Conservation (phyloP, 2,888 invertebrate genomes). For the Rutpela maculata region DNA sequence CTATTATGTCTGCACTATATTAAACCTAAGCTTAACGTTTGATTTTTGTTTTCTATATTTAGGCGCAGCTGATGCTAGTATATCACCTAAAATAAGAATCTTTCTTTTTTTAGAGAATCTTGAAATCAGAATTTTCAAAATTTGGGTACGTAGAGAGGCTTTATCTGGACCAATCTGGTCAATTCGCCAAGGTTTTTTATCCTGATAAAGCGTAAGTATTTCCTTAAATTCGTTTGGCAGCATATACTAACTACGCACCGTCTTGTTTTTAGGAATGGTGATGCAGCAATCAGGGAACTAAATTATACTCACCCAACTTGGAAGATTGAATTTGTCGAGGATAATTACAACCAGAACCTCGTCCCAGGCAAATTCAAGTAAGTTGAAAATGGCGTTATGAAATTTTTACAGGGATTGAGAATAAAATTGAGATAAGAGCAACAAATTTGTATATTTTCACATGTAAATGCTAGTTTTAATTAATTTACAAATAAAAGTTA, state of each 20-base stretch:
- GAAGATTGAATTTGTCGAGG: background rate
- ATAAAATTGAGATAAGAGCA: no score
- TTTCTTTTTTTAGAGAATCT: constrained; percentile 46
- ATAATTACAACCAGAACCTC: constrained; percentile 4
- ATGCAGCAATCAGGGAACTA: background rate
- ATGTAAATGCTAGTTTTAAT: no score
- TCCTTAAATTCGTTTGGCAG: background rate
- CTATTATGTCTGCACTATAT: no score
- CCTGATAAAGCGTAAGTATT: constrained; percentile 56
- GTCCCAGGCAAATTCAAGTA: background rate
- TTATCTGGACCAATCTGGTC: constrained; percentile 45
- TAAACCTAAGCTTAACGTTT: no score
- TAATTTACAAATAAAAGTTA: no score
- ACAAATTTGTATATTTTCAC: no score
- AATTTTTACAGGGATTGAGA: no score
- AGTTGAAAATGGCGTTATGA: background rate
- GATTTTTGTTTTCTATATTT: no score
- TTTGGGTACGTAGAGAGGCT: constrained; percentile 60
- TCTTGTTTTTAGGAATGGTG: constrained; percentile 11
- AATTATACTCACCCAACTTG: background rate
- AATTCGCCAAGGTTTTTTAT: constrained; percentile 58
- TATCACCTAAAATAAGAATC: background rate
- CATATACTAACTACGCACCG: background rate
- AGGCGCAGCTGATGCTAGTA: no score
- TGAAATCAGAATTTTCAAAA: constrained; percentile 50